Percentiles rank a stretch among this genome's conserved stretches.
phyloP scores from a whole-genome alignment of 2,888 invertebrate species.

The Ellobium chinense region DNA sequence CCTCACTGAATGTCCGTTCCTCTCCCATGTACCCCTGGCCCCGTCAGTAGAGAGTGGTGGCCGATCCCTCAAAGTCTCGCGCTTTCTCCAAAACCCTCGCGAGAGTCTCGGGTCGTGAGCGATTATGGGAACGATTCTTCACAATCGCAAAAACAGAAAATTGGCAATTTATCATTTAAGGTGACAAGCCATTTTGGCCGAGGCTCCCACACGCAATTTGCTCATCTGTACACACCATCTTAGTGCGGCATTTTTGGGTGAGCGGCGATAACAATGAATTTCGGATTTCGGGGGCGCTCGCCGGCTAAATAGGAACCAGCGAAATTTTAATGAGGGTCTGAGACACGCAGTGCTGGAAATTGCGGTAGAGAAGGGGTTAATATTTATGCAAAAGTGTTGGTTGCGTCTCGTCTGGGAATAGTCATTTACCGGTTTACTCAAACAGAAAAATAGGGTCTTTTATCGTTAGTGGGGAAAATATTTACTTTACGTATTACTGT shows the following conservation, averaged over 20 bases:
- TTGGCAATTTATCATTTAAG: constrained; percentile 50
- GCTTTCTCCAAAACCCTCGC: constrained; percentile 8
- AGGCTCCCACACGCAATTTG: constrained; percentile 47
- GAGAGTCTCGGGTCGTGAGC: constrained; percentile 40
- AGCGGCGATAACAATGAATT: constrained; percentile 22
- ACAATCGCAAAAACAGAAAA: constrained; percentile 47
- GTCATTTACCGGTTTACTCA: too few species aligned
- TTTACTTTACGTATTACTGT: too few species aligned
- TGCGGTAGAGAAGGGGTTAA: not conserved
- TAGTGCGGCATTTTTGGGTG: constrained; percentile 13
- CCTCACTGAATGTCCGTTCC: too few species aligned
- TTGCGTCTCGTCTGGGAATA: too few species aligned
- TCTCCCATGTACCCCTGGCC: not conserved
- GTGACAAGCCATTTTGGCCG: constrained; percentile 50
- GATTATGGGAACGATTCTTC: constrained; percentile 46
- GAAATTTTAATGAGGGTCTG: constrained; percentile 18
- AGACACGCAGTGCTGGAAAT: constrained; percentile 5
- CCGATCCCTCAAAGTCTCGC: constrained; percentile 33
- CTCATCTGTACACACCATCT: constrained; percentile 30
- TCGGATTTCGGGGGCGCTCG: constrained; percentile 7
- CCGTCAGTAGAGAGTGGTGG: not conserved
- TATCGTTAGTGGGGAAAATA: too few species aligned
- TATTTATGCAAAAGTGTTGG: too few species aligned
- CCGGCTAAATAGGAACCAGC: not conserved
- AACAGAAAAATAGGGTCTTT: too few species aligned